Evolutionary conservation across 2,113 vertebrate genomes (phyloP).

Genomic region (Archilochus colubris): DNA sequence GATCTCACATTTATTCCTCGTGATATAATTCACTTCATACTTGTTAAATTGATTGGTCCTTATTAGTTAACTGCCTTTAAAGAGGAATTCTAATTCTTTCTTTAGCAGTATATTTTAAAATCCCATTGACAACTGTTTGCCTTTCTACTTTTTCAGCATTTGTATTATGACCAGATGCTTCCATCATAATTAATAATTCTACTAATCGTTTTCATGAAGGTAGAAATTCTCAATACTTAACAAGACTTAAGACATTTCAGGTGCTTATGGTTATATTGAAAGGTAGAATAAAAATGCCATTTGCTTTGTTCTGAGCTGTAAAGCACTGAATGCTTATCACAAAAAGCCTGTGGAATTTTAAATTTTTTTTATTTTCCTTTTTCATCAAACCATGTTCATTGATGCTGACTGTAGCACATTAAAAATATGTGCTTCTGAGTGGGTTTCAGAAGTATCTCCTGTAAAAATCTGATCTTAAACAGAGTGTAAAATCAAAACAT

Average conservation of each 20-base stretch:
- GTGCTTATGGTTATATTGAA: not conserved
- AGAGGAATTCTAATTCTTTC: not conserved
- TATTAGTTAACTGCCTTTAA: not conserved
- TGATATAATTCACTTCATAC: not conserved
- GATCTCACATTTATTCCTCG: not conserved
- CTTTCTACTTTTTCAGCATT: not conserved
- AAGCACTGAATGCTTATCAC: not conserved
- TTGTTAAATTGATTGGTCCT: not conserved
- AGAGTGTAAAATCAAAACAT: not conserved
- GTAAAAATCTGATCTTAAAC: not conserved
- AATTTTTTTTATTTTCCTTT: not conserved
- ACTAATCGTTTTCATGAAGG: not conserved
- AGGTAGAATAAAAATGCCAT: not conserved
- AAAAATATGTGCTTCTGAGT: not conserved
- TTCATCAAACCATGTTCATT: accelerated
- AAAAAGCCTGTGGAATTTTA: not conserved
- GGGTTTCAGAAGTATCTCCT: not conserved
- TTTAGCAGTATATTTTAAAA: not conserved
- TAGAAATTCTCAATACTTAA: not conserved
- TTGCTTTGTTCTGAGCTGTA: not conserved
- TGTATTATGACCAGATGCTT: not conserved
- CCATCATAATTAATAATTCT: not conserved
- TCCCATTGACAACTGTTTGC: not conserved
- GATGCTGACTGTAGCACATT: not conserved
- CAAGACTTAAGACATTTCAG: not conserved